Evolutionary conservation across 2,113 vertebrate genomes (phyloP), one percentile per base, ranked within the genome.

Genomic region (Halichoerus grypus): DNA sequence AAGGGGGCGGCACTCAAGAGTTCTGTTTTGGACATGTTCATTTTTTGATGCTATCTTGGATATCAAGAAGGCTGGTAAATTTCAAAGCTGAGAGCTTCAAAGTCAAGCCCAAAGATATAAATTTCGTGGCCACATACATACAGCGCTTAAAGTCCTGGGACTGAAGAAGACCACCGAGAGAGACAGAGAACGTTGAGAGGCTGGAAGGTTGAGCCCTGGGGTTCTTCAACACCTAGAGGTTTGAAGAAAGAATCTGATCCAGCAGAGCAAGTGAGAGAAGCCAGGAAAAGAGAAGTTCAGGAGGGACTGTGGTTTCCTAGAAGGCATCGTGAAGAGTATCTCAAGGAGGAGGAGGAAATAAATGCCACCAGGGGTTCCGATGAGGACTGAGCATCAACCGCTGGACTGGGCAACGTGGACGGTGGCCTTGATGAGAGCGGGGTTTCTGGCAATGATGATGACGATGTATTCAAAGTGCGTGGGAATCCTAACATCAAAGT

Each of bases 291-390:
- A 72, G 59, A n/a, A 26, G 51, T 42, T 94, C 63, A 55, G 28
- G 72, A 87, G 96, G 33, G 72, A 76, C 49, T 49, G 82, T 21
- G 88, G 72, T 71, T 82, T 95, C 57, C 72, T 57, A 33, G 39
- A 74, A 67, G 39, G 63, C 61, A 55, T 15, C 26, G 7, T 22
- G 59, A 90, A 77, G 36, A 33, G 51, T 18, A 42, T 59, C 91
- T 82, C 15, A 2, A 39, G 53, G 0, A 80, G 81, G 63, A 65
- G 28, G 61, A 93, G 49, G 49, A 88, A 88, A 28, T 15, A 28
- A 42, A 61, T 6, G 31, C 59, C 49, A 31, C 42, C 55, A 24
- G 46, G 13, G 69, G 22, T 36, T 33, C 57, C 39, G 18, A 0
- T 7, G 18, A 65, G 55, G 26, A 22, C 88, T 36, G 31, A 88